These are phyloP conservation scores for Drosophila falleni DNA, from an alignment of 2,888 invertebrate species.

Conservation along the genomic window DNA sequence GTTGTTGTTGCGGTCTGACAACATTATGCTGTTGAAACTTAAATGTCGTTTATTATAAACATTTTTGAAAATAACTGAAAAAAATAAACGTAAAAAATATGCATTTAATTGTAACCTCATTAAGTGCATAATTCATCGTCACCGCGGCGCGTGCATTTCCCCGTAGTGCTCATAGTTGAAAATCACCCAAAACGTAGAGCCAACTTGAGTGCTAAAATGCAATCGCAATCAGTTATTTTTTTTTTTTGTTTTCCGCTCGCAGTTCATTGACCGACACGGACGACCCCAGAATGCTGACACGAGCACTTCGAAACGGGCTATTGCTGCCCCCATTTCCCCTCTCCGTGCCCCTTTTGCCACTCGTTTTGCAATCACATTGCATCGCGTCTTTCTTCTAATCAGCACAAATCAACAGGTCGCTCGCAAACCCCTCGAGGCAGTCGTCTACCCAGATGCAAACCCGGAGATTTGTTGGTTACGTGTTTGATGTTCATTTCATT, in stretches of 20 bases:
- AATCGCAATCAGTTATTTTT: conserved; percentile 53
- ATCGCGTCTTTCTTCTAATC: conserved; percentile 64
- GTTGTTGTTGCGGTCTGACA: conserved; percentile 42
- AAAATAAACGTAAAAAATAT: conserved; percentile 19
- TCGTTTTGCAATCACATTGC: conserved; percentile 43
- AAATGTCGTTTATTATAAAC: conserved; percentile 63
- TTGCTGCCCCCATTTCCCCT: conserved; percentile 2
- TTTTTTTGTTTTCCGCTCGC: conserved; percentile 59
- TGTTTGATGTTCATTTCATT: conserved; percentile 4
- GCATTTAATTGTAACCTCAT: conserved; percentile 67
- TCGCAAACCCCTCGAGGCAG: conserved; percentile 18
- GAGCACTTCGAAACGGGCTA: conserved; percentile 49
- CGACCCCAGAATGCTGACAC: conserved; percentile 75
- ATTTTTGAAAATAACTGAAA: conserved; percentile 31
- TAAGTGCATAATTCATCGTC: conserved; percentile 52
- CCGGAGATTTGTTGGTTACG: conserved; percentile 19
- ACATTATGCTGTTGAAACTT: conserved; percentile 64
- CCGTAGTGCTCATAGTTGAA: conserved; percentile 32
- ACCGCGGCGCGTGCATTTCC: conserved; percentile 54
- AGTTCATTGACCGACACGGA: conserved; percentile 69
- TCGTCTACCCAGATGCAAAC: conserved; percentile 28
- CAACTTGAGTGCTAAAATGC: conserved; percentile 51
- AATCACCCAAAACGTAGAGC: conserved; percentile 21
- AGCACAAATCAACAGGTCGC: conserved; percentile 54
- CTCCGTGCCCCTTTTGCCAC: neutral